Conservation (phyloP, 2,113 vertebrate genomes). For the Marmota monax region DNA sequence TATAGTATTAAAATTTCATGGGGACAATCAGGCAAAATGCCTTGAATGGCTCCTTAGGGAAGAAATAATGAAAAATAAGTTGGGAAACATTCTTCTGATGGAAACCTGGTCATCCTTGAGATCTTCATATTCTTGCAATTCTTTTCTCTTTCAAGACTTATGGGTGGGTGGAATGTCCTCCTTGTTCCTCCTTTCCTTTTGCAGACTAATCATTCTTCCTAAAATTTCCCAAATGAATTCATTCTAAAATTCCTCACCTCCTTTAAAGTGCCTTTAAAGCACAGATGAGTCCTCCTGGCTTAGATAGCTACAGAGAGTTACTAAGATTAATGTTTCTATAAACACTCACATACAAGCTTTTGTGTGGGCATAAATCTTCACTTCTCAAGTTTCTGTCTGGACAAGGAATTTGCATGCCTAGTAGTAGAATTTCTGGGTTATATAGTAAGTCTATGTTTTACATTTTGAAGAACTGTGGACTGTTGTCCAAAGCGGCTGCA, state of each 20-base stretch:
- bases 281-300: background rate
- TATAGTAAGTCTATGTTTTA: slow-evolving; percentile 20
- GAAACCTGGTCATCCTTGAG: background rate
- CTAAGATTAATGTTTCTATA: background rate
- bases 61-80: background rate
- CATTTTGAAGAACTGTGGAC: background rate
- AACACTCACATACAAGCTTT: background rate
- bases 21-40: background rate
- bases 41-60: background rate
- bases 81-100: background rate
- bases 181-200: background rate
- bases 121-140: background rate
- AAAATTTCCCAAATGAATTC: background rate
- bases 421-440: background rate
- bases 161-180: background rate
- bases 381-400: background rate
- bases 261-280: background rate
- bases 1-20: background rate
- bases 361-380: background rate
- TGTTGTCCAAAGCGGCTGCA: background rate
- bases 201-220: background rate
- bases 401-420: background rate
- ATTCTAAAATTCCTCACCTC: background rate
- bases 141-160: background rate
- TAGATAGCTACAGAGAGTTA: background rate